Conservation (phyloP, 35 echinoderm and acorn worm genomes). For the Ophiothrix spiculata region DNA sequence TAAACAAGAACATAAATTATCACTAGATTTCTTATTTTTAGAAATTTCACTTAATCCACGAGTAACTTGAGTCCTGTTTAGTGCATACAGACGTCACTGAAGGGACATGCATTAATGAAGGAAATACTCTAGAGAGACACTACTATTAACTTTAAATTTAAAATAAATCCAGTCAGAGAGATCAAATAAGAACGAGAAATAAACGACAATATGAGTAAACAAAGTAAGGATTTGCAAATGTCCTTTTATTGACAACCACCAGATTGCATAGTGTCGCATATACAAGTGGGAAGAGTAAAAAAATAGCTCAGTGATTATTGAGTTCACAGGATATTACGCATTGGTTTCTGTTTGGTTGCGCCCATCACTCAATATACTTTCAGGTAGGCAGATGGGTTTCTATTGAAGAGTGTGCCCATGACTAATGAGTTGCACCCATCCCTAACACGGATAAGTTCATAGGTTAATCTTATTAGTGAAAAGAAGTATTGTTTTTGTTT, state of each 20-base stretch:
- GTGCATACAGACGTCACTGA: too few species aligned
- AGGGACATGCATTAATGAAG: too few species aligned
- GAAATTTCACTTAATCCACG: too few species aligned
- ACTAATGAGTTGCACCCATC: not conserved
- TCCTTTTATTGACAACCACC: conserved; percentile 1
- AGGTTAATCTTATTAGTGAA: not conserved
- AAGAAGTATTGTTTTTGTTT: not conserved
- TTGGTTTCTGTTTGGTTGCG: not conserved
- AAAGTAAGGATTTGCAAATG: conserved; percentile 12
- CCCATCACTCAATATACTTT: not conserved
- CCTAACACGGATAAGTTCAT: not conserved
- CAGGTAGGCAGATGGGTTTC: not conserved
- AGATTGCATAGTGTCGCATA: conserved; percentile 6
- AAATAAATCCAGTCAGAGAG: too few species aligned
- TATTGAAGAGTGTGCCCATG: too few species aligned
- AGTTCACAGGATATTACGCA: not conserved
- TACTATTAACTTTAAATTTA: too few species aligned
- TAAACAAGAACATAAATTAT: too few species aligned
- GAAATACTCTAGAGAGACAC: too few species aligned
- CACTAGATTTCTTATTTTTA: too few species aligned
- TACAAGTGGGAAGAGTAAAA: not conserved
- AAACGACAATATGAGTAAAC: too few species aligned
- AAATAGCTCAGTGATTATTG: conserved; percentile 15
- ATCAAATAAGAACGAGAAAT: too few species aligned
- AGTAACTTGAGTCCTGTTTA: too few species aligned